These are phyloP conservation scores for Alethe diademata DNA, from an alignment of 2,113 vertebrate genomes.

Conservation along the genomic window DNA sequence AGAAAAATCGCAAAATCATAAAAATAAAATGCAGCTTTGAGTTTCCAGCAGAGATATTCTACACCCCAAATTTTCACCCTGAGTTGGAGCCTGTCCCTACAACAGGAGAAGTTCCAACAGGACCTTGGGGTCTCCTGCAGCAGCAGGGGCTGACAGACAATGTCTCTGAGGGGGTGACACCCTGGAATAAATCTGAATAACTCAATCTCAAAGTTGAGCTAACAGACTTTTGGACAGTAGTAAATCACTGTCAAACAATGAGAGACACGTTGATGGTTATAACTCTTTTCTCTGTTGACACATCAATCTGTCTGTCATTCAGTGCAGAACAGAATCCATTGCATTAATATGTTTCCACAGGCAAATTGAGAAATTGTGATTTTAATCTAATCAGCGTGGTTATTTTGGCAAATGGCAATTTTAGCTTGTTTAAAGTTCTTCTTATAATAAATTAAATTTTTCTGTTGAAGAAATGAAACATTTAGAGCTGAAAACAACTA, in stretches of 20 bases:
- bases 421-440: constrained; percentile 32
- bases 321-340: constrained; percentile 12
- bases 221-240: constrained; percentile 39
- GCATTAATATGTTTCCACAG: constrained; percentile 36
- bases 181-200: neutral
- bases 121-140: neutral
- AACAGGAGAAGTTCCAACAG: neutral
- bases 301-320: constrained; percentile 58
- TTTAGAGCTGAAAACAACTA: neutral
- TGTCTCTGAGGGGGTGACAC: neutral
- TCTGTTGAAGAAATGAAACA: neutral
- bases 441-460: neutral
- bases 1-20: neutral
- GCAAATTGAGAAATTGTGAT: constrained; percentile 46
- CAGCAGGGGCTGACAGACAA: neutral
- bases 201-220: neutral
- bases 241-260: constrained; percentile 55
- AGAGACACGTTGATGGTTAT: constrained; percentile 38
- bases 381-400: constrained; percentile 31
- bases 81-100: neutral
- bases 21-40: neutral
- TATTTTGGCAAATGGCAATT: constrained; percentile 41
- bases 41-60: neutral
- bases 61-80: neutral
- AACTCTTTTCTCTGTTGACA: constrained; percentile 55